Conservation (phyloP, 2,888 invertebrate species). For the Liposcelis brunnea region DNA sequence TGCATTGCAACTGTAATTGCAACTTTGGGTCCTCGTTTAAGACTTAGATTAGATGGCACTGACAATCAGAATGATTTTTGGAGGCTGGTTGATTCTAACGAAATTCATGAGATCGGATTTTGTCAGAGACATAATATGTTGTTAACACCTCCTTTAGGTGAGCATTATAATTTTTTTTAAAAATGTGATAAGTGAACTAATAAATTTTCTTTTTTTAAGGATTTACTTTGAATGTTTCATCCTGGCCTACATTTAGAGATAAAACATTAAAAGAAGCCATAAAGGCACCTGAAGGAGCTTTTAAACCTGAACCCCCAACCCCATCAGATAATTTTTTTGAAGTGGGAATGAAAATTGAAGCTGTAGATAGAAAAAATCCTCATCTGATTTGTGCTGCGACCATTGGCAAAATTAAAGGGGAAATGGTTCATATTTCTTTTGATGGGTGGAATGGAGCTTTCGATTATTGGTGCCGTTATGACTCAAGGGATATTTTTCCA, state of each 20-base stretch:
- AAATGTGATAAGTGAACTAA: too few species aligned
- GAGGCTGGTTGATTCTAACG: slow-evolving; percentile 87
- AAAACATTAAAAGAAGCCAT: slow-evolving; percentile 83
- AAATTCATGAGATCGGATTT: slow-evolving; percentile 86
- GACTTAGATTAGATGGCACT: slow-evolving; percentile 84
- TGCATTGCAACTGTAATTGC: slow-evolving; percentile 94
- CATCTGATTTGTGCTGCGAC: slow-evolving; percentile 94
- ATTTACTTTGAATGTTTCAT: slow-evolving; percentile 91
- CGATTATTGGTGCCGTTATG: slow-evolving; percentile 91
- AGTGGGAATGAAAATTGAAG: slow-evolving; percentile 87
- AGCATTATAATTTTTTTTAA: too few species aligned
- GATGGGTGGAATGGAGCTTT: slow-evolving; percentile 97
- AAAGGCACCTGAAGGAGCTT: slow-evolving; percentile 76
- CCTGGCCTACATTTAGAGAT: slow-evolving; percentile 87
- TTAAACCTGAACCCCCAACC: slow-evolving; percentile 71
- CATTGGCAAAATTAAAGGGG: slow-evolving; percentile 65
- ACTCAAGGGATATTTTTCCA: slow-evolving; percentile 89
- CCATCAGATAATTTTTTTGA: slow-evolving; percentile 71
- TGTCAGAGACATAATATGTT: slow-evolving; percentile 87
- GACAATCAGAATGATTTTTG: slow-evolving; percentile 98
- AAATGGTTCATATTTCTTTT: slow-evolving; percentile 89
- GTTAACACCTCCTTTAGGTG: slow-evolving; percentile 74
- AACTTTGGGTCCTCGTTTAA: slow-evolving; percentile 71
- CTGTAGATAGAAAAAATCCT: slow-evolving; percentile 94
- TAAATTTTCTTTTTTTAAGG: too few species aligned